phyloP scores from a whole-genome alignment of 2,888 invertebrate genomes.

The Cheilosia pagana region DNA sequence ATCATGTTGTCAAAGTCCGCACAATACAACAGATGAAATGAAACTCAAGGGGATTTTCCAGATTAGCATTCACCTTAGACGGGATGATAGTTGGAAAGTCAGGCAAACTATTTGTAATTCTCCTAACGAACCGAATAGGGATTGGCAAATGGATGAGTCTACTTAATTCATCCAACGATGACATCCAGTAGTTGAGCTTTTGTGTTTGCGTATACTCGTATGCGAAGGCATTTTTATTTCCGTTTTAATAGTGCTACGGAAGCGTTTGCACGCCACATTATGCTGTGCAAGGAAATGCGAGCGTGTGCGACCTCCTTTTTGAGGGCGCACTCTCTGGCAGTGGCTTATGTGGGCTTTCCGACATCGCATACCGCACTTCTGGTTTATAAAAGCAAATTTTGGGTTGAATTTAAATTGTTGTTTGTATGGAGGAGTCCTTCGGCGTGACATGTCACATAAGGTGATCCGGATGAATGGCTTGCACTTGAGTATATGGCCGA shows the following conservation, averaged over 20 bases:
- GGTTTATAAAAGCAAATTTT: neutral
- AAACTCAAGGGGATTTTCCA: slow-evolving; percentile 27
- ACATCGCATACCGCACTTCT: neutral
- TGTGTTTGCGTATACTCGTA: slow-evolving; percentile 24
- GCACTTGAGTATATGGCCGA: neutral
- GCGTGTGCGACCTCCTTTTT: too few species aligned
- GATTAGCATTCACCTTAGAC: slow-evolving; percentile 30
- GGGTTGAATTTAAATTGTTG: neutral
- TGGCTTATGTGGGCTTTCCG: too few species aligned
- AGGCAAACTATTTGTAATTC: slow-evolving; percentile 59
- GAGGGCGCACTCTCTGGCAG: too few species aligned
- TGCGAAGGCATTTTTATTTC: slow-evolving; percentile 24
- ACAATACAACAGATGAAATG: neutral
- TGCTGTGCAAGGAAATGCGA: too few species aligned
- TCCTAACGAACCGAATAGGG: slow-evolving; percentile 21
- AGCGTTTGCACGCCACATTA: too few species aligned
- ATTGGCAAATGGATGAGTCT: slow-evolving; percentile 29
- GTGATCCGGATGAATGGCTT: neutral
- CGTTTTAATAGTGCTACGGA: neutral
- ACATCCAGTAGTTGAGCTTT: slow-evolving; percentile 11
- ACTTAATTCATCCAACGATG: slow-evolving; percentile 25
- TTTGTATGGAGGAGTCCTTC: neutral
- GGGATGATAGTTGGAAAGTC: slow-evolving; percentile 35
- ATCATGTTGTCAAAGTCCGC: slow-evolving; percentile 28
- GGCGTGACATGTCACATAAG: neutral